Evolutionary conservation across 2,888 invertebrate genomes (phyloP).

Genomic region (Meghimatium bilineatum): DNA sequence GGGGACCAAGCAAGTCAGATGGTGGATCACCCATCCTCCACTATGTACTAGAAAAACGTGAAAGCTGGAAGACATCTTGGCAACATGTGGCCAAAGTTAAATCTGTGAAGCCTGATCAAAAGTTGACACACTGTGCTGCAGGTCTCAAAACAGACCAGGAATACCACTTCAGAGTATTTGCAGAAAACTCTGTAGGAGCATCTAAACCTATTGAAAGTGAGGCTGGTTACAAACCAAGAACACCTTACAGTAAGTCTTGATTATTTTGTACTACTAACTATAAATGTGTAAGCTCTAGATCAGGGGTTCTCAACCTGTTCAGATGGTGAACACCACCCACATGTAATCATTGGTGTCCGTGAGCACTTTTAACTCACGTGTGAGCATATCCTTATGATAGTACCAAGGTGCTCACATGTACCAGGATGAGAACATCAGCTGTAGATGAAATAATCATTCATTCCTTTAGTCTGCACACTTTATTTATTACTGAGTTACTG

Average conservation of each 20-base stretch:
- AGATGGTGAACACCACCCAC: no score
- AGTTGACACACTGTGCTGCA: slow-evolving; percentile 57
- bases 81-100: slow-evolving; percentile 79
- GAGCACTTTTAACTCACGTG: no score
- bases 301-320: no score
- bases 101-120: slow-evolving; percentile 54
- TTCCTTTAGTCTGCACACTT: no score
- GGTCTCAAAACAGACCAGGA: slow-evolving; percentile 87
- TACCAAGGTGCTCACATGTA: no score
- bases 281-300: neutral
- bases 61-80: slow-evolving; percentile 76
- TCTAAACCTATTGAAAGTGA: slow-evolving; percentile 83
- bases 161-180: slow-evolving; percentile 91
- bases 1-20: slow-evolving; percentile 79
- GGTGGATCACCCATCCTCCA: slow-evolving; percentile 88
- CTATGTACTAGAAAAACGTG: slow-evolving; percentile 88
- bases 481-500: no score
- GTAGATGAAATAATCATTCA: no score
- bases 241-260: slow-evolving; percentile 66
- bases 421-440: no score
- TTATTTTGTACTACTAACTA: neutral
- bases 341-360: no score
- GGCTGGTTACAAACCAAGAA: slow-evolving; percentile 65
- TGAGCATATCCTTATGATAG: no score
- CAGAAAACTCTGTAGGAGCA: slow-evolving; percentile 89